Conservation (phyloP, 2,888 invertebrate species). For the Syrista parreyssii region DNA sequence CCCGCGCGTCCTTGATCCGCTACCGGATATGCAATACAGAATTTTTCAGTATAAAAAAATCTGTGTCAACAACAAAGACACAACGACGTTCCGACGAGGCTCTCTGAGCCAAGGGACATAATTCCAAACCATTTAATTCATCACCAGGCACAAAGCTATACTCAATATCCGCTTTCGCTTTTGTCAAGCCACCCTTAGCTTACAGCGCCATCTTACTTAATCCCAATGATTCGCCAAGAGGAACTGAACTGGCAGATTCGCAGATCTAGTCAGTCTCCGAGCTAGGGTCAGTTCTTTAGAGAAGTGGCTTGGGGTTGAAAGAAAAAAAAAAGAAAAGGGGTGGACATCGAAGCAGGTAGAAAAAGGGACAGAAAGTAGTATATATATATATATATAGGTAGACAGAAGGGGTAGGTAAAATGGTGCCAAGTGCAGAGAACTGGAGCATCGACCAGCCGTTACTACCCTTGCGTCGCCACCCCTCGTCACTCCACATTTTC, state of each 20-base stretch:
- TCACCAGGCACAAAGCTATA: not conserved
- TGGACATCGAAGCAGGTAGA: not conserved
- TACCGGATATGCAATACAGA: not conserved
- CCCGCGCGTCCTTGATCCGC: no score
- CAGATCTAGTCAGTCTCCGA: not conserved
- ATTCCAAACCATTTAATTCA: not conserved
- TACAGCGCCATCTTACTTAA: not conserved
- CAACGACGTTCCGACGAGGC: not conserved
- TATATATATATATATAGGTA: not conserved
- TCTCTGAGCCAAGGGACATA: not conserved
- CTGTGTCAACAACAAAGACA: not conserved
- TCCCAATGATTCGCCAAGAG: not conserved
- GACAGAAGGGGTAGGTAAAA: conserved; percentile 40
- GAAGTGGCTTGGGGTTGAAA: conserved; percentile 21
- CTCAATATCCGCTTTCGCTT: not conserved
- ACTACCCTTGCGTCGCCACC: conserved; percentile 18
- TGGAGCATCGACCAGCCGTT: conserved; percentile 55
- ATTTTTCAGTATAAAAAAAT: not conserved
- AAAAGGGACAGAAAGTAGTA: conserved; percentile 31
- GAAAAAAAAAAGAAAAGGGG: conserved; percentile 3
- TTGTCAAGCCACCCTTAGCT: not conserved
- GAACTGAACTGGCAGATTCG: not conserved
- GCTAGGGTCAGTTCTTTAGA: not conserved
- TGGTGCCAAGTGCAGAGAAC: conserved; percentile 56
- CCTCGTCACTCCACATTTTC: not conserved